A percentile compares a stretch with the other conserved stretches of the same genome.
Conservation (phyloP, 2,888 invertebrate genomes). For the Apamea monoglypha region DNA sequence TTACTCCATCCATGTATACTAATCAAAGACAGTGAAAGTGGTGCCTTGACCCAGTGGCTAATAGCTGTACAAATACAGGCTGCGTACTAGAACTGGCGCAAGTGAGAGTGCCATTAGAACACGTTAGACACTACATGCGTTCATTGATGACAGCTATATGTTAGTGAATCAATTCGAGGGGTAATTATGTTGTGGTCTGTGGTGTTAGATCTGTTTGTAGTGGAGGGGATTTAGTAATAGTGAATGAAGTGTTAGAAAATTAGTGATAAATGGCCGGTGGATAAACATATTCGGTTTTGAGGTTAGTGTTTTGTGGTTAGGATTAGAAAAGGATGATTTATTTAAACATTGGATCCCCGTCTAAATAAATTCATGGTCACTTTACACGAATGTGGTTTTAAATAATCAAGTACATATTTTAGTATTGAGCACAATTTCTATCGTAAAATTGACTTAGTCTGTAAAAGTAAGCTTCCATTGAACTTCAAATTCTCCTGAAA, state of each 20-base stretch:
- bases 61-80: conserved; percentile 58
- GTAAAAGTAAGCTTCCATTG: background rate
- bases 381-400: background rate
- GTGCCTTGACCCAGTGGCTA: conserved; percentile 73
- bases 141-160: conserved; percentile 62
- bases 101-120: conserved; percentile 65
- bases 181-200: conserved; percentile 55
- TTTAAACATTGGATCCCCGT: background rate
- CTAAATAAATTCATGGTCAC: background rate
- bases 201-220: conserved; percentile 49
- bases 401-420: background rate
- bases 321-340: conserved; percentile 15
- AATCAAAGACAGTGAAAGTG: conserved; percentile 77
- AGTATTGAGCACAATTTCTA: background rate
- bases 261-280: conserved; percentile 27
- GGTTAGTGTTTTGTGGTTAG: conserved; percentile 27
- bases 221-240: conserved; percentile 31
- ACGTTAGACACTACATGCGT: conserved; percentile 54
- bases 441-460: background rate
- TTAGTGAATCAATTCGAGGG: conserved; percentile 53
- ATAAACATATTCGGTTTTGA: conserved; percentile 39
- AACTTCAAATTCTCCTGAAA: background rate
- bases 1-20: conserved; percentile 33
- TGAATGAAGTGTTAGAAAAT: conserved; percentile 45
- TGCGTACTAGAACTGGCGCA: conserved; percentile 45